Conservation (phyloP, 2,888 invertebrate genomes). For the Tineola bisselliella region DNA sequence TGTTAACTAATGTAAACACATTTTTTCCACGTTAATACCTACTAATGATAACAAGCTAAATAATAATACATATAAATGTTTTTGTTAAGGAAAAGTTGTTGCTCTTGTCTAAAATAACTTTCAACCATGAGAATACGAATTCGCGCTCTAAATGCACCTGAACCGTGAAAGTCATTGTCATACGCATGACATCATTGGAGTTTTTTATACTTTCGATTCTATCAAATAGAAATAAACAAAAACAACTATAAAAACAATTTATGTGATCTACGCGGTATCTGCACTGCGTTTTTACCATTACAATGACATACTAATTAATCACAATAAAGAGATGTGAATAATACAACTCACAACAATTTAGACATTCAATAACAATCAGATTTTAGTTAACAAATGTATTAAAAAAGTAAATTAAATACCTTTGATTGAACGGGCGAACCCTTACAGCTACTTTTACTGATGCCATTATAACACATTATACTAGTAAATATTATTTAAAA, state of each 20-base stretch:
- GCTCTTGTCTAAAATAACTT: conserved; percentile 39
- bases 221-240: not conserved
- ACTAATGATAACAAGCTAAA: not conserved
- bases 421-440: conserved; percentile 90
- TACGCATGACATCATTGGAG: conserved; percentile 56
- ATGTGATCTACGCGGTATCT: not conserved
- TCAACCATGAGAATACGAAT: conserved; percentile 56
- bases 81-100: conserved; percentile 5
- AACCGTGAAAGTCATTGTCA: conserved; percentile 67
- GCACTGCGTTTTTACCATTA: not conserved
- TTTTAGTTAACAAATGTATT: conserved; percentile 1
- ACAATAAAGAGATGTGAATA: not conserved
- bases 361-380: conserved; percentile 10
- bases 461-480: conserved; percentile 78
- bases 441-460: conserved; percentile 92
- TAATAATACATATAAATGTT: not conserved
- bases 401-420: conserved; percentile 55
- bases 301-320: not conserved
- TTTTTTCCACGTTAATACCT: not conserved
- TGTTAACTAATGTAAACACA: conserved; percentile 3
- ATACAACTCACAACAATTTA: not conserved
- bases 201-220: conserved; percentile 51
- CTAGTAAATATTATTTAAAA: conserved; percentile 38
- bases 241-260: not conserved
- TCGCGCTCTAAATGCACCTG: conserved; percentile 60